Evolutionary conservation across 2,797 vertebrate species (phyloP).

Genomic region (Botia kubotai): DNA sequence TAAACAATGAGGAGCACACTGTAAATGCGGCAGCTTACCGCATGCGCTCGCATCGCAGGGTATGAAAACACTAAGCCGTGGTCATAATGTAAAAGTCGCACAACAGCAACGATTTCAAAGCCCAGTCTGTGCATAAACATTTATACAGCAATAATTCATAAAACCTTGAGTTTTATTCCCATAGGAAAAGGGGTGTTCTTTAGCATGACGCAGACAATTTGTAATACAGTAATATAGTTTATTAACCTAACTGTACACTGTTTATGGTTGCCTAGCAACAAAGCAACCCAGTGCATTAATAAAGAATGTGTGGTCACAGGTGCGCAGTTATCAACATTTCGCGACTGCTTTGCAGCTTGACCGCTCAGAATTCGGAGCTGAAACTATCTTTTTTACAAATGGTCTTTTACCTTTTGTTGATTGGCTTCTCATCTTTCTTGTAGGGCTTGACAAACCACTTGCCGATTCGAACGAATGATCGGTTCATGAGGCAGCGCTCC

Average conservation of each 20-base stretch:
- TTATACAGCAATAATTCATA: not conserved
- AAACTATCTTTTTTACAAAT: not conserved
- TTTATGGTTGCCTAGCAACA: not conserved
- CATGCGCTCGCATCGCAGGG: constrained; percentile 3
- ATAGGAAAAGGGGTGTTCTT: not conserved
- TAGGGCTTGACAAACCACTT: constrained; percentile 99
- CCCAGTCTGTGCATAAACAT: not conserved
- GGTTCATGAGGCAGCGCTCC: constrained; percentile 96
- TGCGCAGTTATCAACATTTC: not conserved
- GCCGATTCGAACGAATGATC: constrained; percentile 95
- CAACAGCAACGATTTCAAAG: not conserved
- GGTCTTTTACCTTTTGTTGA: constrained; percentile 92
- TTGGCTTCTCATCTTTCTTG: constrained; percentile 98
- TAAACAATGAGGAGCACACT: constrained; percentile 23
- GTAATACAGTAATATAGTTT: too few relatives aligned
- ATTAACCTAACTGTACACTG: not conserved
- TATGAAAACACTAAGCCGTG: constrained; percentile 2
- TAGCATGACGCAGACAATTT: too few relatives aligned
- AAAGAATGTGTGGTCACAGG: not conserved
- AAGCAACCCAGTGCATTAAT: not conserved
- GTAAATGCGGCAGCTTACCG: constrained; percentile 33
- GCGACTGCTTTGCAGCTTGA: not conserved
- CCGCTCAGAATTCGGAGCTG: not conserved
- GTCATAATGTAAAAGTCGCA: not conserved
- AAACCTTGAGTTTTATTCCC: not conserved